These are phyloP conservation scores for Zosterops japonicus DNA, from an alignment of 2,113 vertebrate species.

Conservation along the genomic window DNA sequence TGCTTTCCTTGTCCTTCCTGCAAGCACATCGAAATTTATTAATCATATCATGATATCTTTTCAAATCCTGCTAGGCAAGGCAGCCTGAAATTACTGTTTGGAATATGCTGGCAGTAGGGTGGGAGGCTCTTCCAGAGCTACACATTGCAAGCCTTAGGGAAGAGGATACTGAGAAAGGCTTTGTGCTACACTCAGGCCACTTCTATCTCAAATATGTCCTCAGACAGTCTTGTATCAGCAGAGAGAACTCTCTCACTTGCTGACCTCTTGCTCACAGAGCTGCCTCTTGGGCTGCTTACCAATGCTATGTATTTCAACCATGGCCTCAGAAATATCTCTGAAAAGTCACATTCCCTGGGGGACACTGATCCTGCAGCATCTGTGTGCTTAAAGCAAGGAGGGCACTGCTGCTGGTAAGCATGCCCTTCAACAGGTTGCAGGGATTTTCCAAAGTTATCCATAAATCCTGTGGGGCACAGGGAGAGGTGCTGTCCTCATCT, in stretches of 20 bases:
- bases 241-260: background rate
- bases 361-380: background rate
- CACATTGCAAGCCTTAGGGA: background rate
- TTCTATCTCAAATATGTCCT: background rate
- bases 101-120: background rate
- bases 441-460: background rate
- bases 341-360: background rate
- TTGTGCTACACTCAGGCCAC: background rate
- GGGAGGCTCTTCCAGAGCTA: background rate
- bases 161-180: background rate
- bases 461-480: accelerated
- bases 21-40: background rate
- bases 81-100: background rate
- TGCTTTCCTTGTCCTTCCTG: background rate
- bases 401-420: accelerated
- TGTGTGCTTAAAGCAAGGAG: background rate
- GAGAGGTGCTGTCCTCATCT: background rate
- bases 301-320: accelerated
- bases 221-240: background rate
- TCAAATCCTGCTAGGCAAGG: background rate
- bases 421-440: background rate
- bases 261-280: background rate
- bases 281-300: accelerated
- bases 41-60: background rate
- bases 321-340: background rate